Base-by-base conservation (phyloP, 2,888 invertebrate genomes). In the Chalcis sispes region DNA sequence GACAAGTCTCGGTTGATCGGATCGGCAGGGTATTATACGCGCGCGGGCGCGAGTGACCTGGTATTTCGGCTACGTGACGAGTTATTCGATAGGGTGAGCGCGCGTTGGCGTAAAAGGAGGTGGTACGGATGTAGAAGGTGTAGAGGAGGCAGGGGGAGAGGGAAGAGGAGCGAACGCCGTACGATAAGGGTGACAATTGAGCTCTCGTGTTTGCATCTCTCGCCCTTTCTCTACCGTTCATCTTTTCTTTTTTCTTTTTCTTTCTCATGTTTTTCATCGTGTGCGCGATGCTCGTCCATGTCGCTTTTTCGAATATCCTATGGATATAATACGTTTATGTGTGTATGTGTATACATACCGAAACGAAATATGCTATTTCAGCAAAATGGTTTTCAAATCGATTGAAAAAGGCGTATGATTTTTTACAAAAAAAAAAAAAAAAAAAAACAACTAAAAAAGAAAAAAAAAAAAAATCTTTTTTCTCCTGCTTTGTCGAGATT, bases 51-150 rank as follows among this genome's bases (percentile, higher is more conserved):
- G 58, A 74, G 25, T 62, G 74, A 67, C 61, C 67, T 74, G 67
- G 74, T 67, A 74, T 74, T 74, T 74, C 54, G 61, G 61, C 20
- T 42, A 74, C 67, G 74, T 74, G 67, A 67, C 32, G 27, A 42
- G 52, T 54, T 36, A 58, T 46, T 62, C 61, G 74, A 74, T 74
- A 62, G 40, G 40, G 58, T n/a, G n/a, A n/a, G 36, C 46, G 48
- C 20, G 15, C 40, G 15, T 29, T 48, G n/a, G n/a, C n/a, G n/a
- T n/a, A n/a, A n/a, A n/a, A n/a, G n/a, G n/a, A n/a, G 36, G 36
- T 36, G 36, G 5, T 4, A 54, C 15, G 2, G 27, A 25, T 1
- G 5, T 18, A 52, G 20, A 18, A 23, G 2, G 20, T 4, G 25
- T 2, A 13, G 2, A 42, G 13, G 25, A 54, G 15, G 15, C 8